phyloP scores from a whole-genome alignment of 1,140 invertebrate genomes.

The Nasonia vitripennis region DNA sequence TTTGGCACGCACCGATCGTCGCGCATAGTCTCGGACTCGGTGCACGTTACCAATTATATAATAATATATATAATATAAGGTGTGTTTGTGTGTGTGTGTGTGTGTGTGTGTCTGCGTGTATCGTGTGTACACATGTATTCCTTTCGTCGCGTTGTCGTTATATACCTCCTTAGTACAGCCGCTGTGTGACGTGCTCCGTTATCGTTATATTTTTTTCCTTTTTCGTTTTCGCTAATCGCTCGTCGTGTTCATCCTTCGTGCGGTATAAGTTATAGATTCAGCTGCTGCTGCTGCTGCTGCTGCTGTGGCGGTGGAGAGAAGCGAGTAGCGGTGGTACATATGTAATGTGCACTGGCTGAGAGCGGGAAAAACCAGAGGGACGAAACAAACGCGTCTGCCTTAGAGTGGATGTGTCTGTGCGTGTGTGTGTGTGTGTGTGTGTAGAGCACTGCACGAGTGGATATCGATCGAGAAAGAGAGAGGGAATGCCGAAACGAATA shows the following conservation, averaged over 20 bases:
- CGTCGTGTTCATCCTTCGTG: not conserved
- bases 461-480: not conserved
- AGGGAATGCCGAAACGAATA: not conserved
- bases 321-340: not conserved
- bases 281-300: too few relatives aligned
- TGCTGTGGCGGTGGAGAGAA: not conserved
- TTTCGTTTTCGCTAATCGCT: not conserved
- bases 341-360: not conserved
- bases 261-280: not conserved
- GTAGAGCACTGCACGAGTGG: not conserved
- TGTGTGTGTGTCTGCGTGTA: not conserved
- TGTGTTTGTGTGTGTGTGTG: not conserved
- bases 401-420: not conserved
- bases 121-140: not conserved
- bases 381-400: not conserved
- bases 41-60: slow-evolving; percentile 1
- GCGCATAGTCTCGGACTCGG: not conserved
- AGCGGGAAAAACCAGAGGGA: not conserved
- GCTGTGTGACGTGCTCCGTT: too few relatives aligned
- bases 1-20: slow-evolving; percentile 33
- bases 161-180: not conserved
- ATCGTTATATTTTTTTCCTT: too few relatives aligned
- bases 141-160: not conserved
- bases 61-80: not conserved
- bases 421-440: not conserved